Base-by-base conservation (phyloP, 2,797 vertebrate genomes). In the Pseudomugil tenellus region DNA sequence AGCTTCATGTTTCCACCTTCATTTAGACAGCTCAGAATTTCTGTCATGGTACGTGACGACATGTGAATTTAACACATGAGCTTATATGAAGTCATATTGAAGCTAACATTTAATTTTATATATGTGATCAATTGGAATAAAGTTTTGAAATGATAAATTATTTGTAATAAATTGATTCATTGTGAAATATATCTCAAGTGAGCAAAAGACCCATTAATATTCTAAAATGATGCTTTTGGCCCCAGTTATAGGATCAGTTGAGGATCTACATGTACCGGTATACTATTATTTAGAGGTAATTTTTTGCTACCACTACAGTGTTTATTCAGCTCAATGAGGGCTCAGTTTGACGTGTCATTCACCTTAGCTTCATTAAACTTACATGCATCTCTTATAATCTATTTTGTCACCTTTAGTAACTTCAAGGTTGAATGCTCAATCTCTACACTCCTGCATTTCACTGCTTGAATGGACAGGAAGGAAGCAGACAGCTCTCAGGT, bases 361-460 rank as follows among this genome's bases (percentile, higher is more conserved):
- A 28, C 10, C 34, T 39, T 0, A 21, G 26, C 6, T 66, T 29
- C 32, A 46, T 52, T 28, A 26, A n/a, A 49, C 41, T 52, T 31
- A 43, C 61, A 56, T 1, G 9, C 31, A n/a, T 23, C 49, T 65
- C 2, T 63, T 32, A 35, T 57, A 19, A 43, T 43, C 10, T 12
- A 0, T 61, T 75, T 56, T 2, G 31, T 73, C 43, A 59, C 16
- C 23, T 54, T 34, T 21, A 54, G 46, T 26, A 25, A 25, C 49
- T 41, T n/a, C 65, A 48, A 11, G 52, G 16, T 0, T 57, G 23
- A 76, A 52, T 32, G 21, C 71, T 70, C 31, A 55, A 43, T 78
- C 66, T 34, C 68, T 51, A 51, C 72, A 62, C 53, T 39, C n/a
- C 55, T 74, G 35, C 77, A 70, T 71, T 70, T 55, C 49, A 57